phyloP scores from a whole-genome alignment of 2,797 vertebrate species.

The Siniperca scherzeri region DNA sequence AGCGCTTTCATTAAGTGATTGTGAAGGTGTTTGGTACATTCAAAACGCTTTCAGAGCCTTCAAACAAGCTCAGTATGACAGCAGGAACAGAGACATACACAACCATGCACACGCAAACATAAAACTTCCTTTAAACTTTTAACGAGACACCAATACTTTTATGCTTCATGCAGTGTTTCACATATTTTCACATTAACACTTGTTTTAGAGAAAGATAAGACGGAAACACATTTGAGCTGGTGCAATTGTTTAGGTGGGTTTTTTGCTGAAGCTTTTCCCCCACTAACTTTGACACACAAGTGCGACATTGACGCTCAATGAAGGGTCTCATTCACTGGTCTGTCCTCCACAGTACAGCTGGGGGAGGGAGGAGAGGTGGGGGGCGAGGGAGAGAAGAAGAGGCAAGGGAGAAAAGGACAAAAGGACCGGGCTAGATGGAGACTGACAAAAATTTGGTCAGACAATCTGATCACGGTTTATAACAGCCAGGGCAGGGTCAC shows the following conservation, averaged over 20 bases:
- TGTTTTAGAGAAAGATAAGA: not conserved
- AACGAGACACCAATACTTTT: conserved; percentile 6
- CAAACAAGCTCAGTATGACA: conserved; percentile 23
- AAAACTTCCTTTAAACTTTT: not conserved
- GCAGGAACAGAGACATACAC: conserved; percentile 12
- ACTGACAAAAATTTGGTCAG: conserved; percentile 5
- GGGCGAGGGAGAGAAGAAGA: not conserved
- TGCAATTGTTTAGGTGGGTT: conserved; percentile 36
- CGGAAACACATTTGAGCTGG: not conserved
- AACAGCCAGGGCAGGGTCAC: too few species aligned
- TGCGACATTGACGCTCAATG: conserved; percentile 64
- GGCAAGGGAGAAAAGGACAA: not conserved
- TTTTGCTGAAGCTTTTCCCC: conserved; percentile 33
- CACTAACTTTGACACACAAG: conserved; percentile 67
- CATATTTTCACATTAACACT: conserved; percentile 7
- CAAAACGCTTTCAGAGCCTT: conserved; percentile 28
- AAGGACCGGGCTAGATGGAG: conserved; percentile 21
- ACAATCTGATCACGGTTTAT: not conserved
- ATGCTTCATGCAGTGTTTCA: not conserved
- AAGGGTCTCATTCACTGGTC: conserved; percentile 74
- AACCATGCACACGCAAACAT: not conserved
- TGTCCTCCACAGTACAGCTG: conserved; percentile 60
- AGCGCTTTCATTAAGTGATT: conserved; percentile 37
- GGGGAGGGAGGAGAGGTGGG: conserved; percentile 29
- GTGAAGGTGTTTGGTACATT: conserved; percentile 41